Percentiles rank a stretch among this genome's conserved stretches.
phyloP scores from a whole-genome alignment of 2,797 vertebrate species.

The Chaetophractus vellerosus region DNA sequence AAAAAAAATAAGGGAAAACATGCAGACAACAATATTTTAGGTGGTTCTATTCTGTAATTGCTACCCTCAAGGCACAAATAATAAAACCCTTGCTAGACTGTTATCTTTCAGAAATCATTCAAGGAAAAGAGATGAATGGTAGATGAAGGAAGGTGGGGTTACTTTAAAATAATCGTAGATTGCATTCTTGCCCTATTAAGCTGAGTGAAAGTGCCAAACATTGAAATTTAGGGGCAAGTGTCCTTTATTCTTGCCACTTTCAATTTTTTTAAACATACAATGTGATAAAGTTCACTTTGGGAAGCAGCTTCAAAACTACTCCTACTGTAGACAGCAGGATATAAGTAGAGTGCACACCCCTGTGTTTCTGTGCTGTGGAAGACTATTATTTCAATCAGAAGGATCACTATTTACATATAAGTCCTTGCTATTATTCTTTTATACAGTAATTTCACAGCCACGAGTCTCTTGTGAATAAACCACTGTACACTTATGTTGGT shows the following conservation, averaged over 20 bases:
- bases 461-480: background rate
- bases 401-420: background rate
- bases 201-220: background rate
- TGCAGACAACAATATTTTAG: background rate
- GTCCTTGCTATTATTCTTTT: background rate
- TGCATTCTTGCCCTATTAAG: conserved; percentile 30
- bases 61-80: conserved; percentile 67
- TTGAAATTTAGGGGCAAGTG: background rate
- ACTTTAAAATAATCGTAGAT: background rate
- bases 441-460: conserved; percentile 6
- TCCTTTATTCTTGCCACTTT: background rate
- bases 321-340: background rate
- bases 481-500: background rate
- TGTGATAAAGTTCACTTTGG: background rate
- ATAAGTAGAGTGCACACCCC: background rate
- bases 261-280: background rate
- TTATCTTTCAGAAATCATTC: background rate
- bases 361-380: accelerated
- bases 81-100: conserved; percentile 36
- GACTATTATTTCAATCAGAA: background rate
- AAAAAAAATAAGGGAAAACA: too few relatives aligned
- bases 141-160: background rate
- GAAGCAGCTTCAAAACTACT: background rate
- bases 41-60: background rate
- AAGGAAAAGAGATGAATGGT: background rate